Evolutionary conservation across 1,140 invertebrate genomes (phyloP).

Genomic region (Conus betulinus): DNA sequence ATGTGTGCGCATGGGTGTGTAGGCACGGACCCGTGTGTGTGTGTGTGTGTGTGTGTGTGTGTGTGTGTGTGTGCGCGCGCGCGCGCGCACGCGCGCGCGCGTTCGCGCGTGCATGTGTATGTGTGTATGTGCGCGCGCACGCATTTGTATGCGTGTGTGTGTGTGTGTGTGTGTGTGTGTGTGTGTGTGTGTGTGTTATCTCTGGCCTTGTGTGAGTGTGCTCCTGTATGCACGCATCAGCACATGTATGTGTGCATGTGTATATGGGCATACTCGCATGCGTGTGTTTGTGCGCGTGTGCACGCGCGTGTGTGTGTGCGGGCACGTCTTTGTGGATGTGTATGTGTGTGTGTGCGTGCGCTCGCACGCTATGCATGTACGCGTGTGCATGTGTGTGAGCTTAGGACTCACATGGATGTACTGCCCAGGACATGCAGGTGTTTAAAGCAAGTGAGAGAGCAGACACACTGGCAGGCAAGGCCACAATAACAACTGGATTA

Average conservation of each 20-base stretch:
- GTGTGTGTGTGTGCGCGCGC: not conserved
- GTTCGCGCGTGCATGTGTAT: not conserved
- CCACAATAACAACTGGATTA: too few species aligned
- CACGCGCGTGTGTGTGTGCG: not conserved
- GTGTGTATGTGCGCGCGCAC: not conserved
- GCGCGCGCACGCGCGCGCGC: too few species aligned
- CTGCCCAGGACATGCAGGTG: too few species aligned
- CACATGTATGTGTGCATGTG: not conserved
- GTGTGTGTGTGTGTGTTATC: not conserved
- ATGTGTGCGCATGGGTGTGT: too few species aligned
- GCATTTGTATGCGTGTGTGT: slow-evolving; percentile 20
- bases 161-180: not conserved
- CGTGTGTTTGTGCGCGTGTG: not conserved
- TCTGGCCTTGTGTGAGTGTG: too few species aligned
- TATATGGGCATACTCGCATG: too few species aligned
- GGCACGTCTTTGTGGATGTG: not conserved
- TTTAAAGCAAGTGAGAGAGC: too few species aligned
- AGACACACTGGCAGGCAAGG: too few species aligned
- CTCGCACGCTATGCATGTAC: not conserved
- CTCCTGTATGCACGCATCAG: too few species aligned
- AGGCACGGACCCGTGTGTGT: not conserved
- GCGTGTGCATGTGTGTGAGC: too few species aligned
- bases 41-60: not conserved
- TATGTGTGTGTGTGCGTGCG: not conserved
- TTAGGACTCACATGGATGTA: too few species aligned